phyloP scores from a whole-genome alignment of 2,113 vertebrate genomes.

The Edolisoma coerulescens region DNA sequence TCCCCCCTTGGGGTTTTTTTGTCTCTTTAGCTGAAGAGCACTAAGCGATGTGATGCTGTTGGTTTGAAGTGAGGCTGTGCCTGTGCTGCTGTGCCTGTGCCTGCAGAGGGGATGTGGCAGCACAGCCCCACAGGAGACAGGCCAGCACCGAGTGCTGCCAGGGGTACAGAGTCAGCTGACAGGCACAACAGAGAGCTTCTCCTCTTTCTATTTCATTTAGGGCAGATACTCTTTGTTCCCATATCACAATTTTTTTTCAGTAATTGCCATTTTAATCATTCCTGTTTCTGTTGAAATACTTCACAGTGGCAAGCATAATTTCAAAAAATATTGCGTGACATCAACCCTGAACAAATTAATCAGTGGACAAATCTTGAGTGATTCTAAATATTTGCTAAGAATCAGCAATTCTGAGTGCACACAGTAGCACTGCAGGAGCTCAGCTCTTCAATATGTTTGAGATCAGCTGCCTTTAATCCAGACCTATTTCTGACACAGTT shows the following conservation, averaged over 20 bases:
- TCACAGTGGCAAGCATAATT: not conserved
- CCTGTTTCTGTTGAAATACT: not conserved
- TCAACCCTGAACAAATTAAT: not conserved
- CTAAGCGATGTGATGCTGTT: not conserved
- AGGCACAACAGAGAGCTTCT: not conserved
- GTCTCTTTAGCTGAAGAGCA: not conserved
- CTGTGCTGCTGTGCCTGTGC: not conserved
- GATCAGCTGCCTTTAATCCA: slow-evolving; percentile 6
- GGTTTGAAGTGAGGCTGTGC: not conserved
- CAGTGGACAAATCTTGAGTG: not conserved
- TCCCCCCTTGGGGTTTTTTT: not conserved
- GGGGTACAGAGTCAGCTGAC: not conserved
- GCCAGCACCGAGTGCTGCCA: not conserved
- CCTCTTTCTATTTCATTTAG: not conserved
- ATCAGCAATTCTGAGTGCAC: not conserved
- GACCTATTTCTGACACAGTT: slow-evolving; percentile 9
- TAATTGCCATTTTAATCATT: not conserved
- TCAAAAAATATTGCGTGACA: not conserved
- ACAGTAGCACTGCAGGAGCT: not conserved
- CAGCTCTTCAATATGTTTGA: not conserved
- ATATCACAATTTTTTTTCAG: not conserved
- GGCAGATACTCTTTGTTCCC: not conserved
- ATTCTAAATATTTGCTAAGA: not conserved
- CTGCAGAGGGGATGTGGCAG: not conserved
- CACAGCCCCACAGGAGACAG: not conserved